phyloP scores from a whole-genome alignment of 2,113 vertebrate genomes.

The Octodon degus region DNA sequence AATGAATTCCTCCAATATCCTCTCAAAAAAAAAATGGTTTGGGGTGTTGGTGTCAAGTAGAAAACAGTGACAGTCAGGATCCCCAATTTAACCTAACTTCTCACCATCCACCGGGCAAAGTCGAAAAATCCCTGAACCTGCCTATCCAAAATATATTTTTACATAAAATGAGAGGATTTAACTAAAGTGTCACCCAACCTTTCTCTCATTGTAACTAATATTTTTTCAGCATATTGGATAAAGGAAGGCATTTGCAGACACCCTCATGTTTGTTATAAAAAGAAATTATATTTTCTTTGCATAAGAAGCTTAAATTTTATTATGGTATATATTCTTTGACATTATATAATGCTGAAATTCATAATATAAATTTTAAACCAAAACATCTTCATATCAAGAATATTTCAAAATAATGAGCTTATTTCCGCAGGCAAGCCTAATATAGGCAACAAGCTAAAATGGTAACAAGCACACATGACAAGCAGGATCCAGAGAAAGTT shows the following conservation, averaged over 20 bases:
- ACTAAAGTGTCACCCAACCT: conserved; percentile 27
- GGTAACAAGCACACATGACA: not conserved
- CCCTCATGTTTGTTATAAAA: not conserved
- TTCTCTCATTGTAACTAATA: conserved; percentile 47
- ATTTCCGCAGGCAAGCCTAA: conserved; percentile 28
- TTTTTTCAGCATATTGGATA: conserved; percentile 35
- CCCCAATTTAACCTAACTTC: not conserved
- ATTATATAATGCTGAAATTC: not conserved
- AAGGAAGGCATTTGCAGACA: not conserved
- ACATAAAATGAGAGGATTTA: not conserved
- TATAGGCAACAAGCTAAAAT: conserved; percentile 10
- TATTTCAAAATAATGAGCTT: conserved; percentile 42
- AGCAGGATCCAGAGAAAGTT: not conserved
- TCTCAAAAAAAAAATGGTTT: not conserved
- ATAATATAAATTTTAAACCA: conserved; percentile 54
- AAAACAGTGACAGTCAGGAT: conserved; percentile 22
- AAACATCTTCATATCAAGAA: conserved; percentile 38
- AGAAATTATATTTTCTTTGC: conserved; percentile 3
- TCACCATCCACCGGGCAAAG: not conserved
- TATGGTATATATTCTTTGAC: not conserved
- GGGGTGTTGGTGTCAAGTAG: not conserved
- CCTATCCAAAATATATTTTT: conserved; percentile 19
- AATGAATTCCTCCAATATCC: not conserved
- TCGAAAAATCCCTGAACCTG: not conserved
- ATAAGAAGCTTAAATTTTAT: conserved; percentile 30